These are phyloP conservation scores for Hemicentrotus pulcherrimus DNA, from an alignment of 35 echinoderm and acorn worm species.

Conservation along the genomic window DNA sequence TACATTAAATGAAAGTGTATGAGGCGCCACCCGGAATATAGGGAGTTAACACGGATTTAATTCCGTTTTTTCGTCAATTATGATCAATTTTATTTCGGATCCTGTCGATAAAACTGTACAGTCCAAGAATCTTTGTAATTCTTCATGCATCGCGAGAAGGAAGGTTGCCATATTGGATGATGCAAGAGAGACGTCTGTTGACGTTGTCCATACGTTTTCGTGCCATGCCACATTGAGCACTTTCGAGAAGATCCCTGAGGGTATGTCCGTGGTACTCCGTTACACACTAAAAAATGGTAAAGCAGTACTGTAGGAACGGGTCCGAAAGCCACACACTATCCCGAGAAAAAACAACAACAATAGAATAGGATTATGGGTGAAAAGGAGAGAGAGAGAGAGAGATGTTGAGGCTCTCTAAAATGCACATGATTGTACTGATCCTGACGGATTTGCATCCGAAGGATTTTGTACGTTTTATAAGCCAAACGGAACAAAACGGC, in stretches of 20 bases:
- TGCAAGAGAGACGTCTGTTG: background rate
- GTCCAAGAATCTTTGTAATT: too few species aligned
- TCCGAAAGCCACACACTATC: too few species aligned
- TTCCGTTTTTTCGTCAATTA: too few species aligned
- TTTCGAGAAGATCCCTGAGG: background rate
- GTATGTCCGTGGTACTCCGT: background rate
- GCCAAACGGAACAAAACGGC: background rate
- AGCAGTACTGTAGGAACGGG: too few species aligned
- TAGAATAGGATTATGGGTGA: background rate
- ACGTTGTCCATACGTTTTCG: background rate
- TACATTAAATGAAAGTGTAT: too few species aligned
- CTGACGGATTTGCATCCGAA: background rate
- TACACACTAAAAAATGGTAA: background rate
- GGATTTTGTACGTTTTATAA: background rate
- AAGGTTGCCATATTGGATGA: background rate
- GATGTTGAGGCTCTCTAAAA: too few species aligned
- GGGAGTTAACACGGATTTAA: too few species aligned
- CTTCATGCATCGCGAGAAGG: background rate
- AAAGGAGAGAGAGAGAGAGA: background rate
- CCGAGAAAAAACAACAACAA: background rate
- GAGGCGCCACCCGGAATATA: too few species aligned
- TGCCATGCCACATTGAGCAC: background rate
- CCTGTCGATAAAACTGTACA: too few species aligned
- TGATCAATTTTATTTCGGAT: too few species aligned
- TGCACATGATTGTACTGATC: too few species aligned